Evolutionary conservation across 2,113 vertebrate genomes (phyloP), one percentile per base, ranked within the genome.

Genomic region (Corythoichthys haematopterus): DNA sequence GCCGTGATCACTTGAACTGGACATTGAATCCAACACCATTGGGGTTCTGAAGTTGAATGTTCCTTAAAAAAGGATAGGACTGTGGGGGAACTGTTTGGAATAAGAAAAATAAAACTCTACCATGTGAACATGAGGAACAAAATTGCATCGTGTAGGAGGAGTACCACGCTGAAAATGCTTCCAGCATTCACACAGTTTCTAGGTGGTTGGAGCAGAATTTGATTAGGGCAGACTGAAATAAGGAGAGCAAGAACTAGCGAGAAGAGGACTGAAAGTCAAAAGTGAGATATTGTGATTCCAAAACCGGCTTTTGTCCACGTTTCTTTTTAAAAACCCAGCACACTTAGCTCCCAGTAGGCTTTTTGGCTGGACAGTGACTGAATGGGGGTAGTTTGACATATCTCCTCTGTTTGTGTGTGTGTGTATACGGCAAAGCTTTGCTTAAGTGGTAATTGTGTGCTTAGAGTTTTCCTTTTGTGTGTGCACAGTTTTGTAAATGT

Each of bases 301-400:
- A 40, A 71, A 51, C 33, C n/a, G 48, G 74, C 38, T 77, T 66
- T 75, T 64, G 59, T 51, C 74, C 50, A 77, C 36, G 46, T 51
- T 28, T 71, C 62, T 68, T 69, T 71, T 50, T 48, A n/a, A 35
- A 28, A 67, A 62, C 63, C 65, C 53, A 4, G 20, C 64, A 71
- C 77, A 51, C 51, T 74, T 63, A 51, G 11, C 71, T 70, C 59
- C 66, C 65, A 65, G 58, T 64, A 55, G 66, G 63, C 65, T 53
- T 69, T 58, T 14, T 59, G 7, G 2, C 40, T 12, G n/a, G 57
- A 76, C 72, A 69, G 60, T 66, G 78, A 86, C 81, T 79, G 84
- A 81, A 75, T 80, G 75, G 66, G 77, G 77, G 63, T 66, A 77
- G 59, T 84, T 77, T 78, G 76, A 80, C 72, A 65, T 75, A 64